Percentiles rank a stretch among this genome's conserved stretches.
Conservation (phyloP, 2,888 invertebrate genomes). For the Aphodius sticticus region DNA sequence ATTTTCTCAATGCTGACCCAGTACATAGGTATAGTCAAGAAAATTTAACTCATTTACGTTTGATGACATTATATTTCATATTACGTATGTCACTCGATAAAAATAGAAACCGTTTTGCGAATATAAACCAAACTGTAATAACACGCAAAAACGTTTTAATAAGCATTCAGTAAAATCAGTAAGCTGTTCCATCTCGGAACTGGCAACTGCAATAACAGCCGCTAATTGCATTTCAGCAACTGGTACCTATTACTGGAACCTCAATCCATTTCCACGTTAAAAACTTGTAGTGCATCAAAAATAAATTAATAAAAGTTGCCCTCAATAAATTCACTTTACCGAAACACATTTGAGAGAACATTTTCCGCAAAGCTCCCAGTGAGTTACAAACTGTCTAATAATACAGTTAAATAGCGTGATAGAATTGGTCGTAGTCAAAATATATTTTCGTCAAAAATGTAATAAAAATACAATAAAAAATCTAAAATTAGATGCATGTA, state of each 20-base stretch:
- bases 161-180: neutral
- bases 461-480: no score
- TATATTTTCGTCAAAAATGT: no score
- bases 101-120: neutral
- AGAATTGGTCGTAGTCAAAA: no score
- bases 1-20: no score
- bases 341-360: no score
- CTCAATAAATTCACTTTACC: neutral
- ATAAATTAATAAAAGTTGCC: neutral
- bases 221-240: neutral
- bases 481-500: no score
- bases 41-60: neutral
- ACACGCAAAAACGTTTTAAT: neutral
- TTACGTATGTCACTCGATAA: neutral
- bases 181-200: neutral
- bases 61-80: neutral
- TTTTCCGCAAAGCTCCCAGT: no score
- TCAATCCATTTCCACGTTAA: neutral
- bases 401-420: no score
- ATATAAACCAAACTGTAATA: neutral
- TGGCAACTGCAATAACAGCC: neutral
- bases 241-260: neutral
- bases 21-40: neutral
- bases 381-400: no score
- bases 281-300: neutral